Conservation (phyloP, 2,888 invertebrate species). For the Poecilobothrus nobilitatus region DNA sequence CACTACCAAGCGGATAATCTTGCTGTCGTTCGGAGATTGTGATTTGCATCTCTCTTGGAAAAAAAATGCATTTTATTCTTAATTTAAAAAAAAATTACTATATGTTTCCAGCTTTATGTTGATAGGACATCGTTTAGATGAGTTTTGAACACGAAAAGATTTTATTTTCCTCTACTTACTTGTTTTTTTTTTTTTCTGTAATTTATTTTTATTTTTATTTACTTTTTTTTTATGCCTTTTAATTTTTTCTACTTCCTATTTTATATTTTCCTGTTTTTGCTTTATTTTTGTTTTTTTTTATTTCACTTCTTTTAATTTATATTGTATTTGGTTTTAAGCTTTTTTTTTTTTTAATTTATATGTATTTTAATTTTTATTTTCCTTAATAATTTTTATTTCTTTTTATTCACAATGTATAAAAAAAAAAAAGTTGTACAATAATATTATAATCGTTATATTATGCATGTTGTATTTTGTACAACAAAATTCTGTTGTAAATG, state of each 20-base stretch:
- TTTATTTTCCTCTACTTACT: neutral
- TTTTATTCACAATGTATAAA: neutral
- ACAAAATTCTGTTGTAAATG: too few relatives aligned
- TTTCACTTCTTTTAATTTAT: neutral
- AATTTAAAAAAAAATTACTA: neutral
- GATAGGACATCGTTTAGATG: constrained; percentile 6
- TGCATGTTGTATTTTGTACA: too few relatives aligned
- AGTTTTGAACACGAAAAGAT: neutral
- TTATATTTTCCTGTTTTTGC: neutral
- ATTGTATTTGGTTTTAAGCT: neutral
- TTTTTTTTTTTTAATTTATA: neutral
- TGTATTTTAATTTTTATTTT: neutral
- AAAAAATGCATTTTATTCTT: too few relatives aligned
- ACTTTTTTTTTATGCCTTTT: too few relatives aligned
- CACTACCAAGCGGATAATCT: too few relatives aligned
- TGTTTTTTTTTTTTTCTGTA: neutral
- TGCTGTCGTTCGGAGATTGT: too few relatives aligned
- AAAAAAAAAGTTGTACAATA: too few relatives aligned
- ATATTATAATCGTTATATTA: too few relatives aligned
- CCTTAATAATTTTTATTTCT: neutral
- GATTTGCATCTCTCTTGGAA: too few relatives aligned
- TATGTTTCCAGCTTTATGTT: neutral
- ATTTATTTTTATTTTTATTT: neutral
- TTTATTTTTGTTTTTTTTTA: neutral
- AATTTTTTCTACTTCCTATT: neutral